Percentiles rank a stretch among this genome's conserved stretches.
phyloP scores from a whole-genome alignment of 1,140 invertebrate species.

The Bursaphelenchus mucronatus region DNA sequence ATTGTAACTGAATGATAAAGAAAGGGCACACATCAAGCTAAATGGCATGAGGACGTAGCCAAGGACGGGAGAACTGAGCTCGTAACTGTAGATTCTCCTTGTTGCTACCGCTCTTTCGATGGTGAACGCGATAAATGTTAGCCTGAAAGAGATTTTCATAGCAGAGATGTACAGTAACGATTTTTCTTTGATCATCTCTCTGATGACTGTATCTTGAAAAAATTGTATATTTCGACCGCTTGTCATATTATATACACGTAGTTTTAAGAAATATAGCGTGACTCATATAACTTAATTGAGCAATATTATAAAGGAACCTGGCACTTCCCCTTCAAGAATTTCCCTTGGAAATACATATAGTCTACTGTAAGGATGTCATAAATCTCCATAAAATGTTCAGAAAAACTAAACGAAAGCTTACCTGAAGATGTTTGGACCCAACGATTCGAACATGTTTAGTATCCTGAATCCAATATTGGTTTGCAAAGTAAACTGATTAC shows the following conservation, averaged over 20 bases:
- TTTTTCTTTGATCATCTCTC: too few species aligned
- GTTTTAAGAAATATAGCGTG: too few species aligned
- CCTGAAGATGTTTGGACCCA: conserved; percentile 15
- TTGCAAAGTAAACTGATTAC: neutral
- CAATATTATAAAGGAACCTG: too few species aligned
- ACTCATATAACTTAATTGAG: too few species aligned
- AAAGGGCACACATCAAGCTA: neutral
- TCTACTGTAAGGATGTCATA: too few species aligned
- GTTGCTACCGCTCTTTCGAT: conserved; percentile 13
- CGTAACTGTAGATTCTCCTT: conserved; percentile 9
- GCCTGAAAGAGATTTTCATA: conserved; percentile 1
- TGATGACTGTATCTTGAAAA: too few species aligned
- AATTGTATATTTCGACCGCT: too few species aligned
- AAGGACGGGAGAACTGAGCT: neutral
- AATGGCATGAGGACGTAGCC: neutral
- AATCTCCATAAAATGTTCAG: too few species aligned
- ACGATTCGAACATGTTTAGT: conserved; percentile 11
- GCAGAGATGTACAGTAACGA: too few species aligned
- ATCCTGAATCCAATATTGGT: neutral
- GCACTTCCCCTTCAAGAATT: too few species aligned
- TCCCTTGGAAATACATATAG: too few species aligned
- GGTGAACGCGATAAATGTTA: conserved; percentile 16
- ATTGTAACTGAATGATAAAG: conserved; percentile 16
- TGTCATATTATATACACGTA: too few species aligned
- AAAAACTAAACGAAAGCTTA: neutral